Base-by-base conservation (phyloP, 2,888 invertebrate species). In the Pterobdella sp. region DNA sequence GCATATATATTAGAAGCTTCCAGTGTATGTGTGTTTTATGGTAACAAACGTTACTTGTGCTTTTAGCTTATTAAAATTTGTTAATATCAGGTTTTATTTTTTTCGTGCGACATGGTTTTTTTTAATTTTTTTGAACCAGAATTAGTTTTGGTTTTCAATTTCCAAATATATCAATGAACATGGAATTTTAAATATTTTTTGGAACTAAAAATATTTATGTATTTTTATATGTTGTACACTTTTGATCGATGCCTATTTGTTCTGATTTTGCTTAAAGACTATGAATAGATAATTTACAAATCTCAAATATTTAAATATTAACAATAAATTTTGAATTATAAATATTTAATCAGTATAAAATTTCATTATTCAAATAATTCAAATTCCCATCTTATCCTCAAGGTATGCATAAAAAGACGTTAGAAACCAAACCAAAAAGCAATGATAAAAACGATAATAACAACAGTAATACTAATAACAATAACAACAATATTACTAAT, bases 371-470 rank as follows among this genome's bases (percentile, higher is more conserved):
- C n/a, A n/a, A n/a, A n/a, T n/a, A n/a, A n/a, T n/a, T n/a, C n/a
- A n/a, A n/a, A n/a, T n/a, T n/a, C n/a, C n/a, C n/a, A n/a, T n/a
- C n/a, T n/a, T n/a, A n/a, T n/a, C n/a, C n/a, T n/a, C 4, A 22
- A 56, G 60, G 60, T 26, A 56, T 56, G 60, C 60, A 56, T 22
- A 56, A 56, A 26, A 56, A 56, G 60, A 56, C 60, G 60, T 3
- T 56, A 14, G 60, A 56, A 22, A 18, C 60, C 4, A 56, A 56
- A n/a, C n/a, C 4, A n/a, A 4, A 56, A 56, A 26, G 26, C 7
- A 56, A 56, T 22, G 60, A 56, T 26, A 56, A 56, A 22, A 56
- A 56, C 4, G 60, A 56, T 26, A n/a, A 26, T 26, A 56, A 56
- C n/a, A 56, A 56, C 18, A 56, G 26, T 56, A 3, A 7, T 3